phyloP scores from a whole-genome alignment of 2,113 vertebrate species.

The Entelurus aequoreus region DNA sequence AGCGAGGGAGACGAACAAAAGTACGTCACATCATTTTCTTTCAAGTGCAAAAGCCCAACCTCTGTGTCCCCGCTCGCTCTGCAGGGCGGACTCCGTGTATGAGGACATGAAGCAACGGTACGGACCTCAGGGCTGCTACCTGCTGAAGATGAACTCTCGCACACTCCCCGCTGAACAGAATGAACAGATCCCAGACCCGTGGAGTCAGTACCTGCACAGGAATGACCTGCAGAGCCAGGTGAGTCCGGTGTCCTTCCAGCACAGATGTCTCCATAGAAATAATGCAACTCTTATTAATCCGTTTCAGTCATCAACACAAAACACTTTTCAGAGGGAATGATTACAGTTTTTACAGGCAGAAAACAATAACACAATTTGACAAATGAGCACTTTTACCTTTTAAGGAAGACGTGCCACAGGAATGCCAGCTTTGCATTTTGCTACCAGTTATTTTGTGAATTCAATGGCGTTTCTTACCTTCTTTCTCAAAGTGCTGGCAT shows the following conservation, averaged over 20 bases:
- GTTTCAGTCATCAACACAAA: no score
- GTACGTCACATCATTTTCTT: slow-evolving; percentile 52
- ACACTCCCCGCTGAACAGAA: slow-evolving; percentile 75
- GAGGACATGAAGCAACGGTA: slow-evolving; percentile 98
- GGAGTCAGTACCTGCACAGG: slow-evolving; percentile 96
- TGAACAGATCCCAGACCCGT: slow-evolving; percentile 97
- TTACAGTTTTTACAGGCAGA: no score
- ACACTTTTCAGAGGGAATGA: no score
- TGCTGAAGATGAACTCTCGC: slow-evolving; percentile 94
- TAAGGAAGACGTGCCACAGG: no score
- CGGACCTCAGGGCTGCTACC: slow-evolving; percentile 91
- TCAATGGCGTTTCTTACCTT: no score
- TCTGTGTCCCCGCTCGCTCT: neutral
- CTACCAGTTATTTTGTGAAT: no score
- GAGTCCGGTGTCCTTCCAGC: neutral
- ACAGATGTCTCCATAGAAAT: neutral
- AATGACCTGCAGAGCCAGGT: slow-evolving; percentile 84
- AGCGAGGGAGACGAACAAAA: slow-evolving; percentile 86
- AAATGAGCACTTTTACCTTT: no score
- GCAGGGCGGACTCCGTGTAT: slow-evolving; percentile 88
- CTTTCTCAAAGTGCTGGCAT: no score
- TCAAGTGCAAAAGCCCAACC: no score
- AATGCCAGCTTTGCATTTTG: no score
- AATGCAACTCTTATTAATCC: neutral
- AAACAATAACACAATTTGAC: no score